A percentile compares a stretch with the other conserved stretches of the same genome.
Conservation (phyloP, 2,113 vertebrate genomes). For the Bufo bufo region DNA sequence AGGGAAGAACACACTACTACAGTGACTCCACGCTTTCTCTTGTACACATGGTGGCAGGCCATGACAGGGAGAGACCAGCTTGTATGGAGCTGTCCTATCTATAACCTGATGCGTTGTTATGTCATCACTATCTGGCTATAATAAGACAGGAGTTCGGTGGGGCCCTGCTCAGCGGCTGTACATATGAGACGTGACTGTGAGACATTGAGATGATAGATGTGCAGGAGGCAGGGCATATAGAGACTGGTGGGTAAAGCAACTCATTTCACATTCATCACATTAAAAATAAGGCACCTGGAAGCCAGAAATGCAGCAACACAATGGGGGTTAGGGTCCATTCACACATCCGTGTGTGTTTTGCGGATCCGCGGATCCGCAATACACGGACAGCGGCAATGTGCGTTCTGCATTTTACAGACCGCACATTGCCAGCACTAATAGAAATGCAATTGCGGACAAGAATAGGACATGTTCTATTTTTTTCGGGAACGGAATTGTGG, state of each 20-base stretch:
- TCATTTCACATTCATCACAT: not conserved
- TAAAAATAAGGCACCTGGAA: too few relatives aligned
- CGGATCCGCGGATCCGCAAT: too few relatives aligned
- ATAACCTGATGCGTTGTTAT: slow-evolving; percentile 30
- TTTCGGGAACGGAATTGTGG: too few relatives aligned
- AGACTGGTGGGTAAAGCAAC: not conserved
- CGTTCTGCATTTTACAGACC: too few relatives aligned
- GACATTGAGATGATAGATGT: not conserved
- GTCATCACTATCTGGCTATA: slow-evolving; percentile 29
- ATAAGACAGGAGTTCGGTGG: slow-evolving; percentile 1
- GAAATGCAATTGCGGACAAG: too few relatives aligned
- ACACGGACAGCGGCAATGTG: too few relatives aligned
- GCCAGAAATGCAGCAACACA: too few relatives aligned
- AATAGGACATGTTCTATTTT: too few relatives aligned
- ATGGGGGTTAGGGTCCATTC: too few relatives aligned
- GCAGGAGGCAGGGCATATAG: not conserved
- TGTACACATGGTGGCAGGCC: not conserved
- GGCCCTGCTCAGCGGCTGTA: not conserved
- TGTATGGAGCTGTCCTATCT: slow-evolving; percentile 18
- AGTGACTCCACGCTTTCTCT: not conserved
- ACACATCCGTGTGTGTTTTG: too few relatives aligned
- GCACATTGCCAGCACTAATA: too few relatives aligned
- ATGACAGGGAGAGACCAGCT: not conserved
- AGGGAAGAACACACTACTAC: not conserved
- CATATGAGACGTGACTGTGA: slow-evolving; percentile 5